Percentiles rank a stretch among this genome's conserved stretches.
Evolutionary conservation across 2,113 vertebrate species (phyloP).

Genomic region (Glaucomys volans): DNA sequence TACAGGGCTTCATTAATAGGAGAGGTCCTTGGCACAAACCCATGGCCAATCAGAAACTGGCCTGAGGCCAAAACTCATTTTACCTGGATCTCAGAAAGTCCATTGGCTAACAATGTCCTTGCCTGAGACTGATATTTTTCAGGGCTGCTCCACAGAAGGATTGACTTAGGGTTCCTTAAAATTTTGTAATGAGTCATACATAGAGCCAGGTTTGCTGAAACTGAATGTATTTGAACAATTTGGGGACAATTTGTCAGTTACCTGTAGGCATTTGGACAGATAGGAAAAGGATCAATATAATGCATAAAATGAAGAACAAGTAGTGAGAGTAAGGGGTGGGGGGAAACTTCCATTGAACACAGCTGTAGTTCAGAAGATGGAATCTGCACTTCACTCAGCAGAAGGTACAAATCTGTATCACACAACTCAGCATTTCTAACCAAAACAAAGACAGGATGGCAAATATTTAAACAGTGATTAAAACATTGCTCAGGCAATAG

Average conservation of each 20-base stretch:
- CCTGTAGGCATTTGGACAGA: conserved; percentile 46
- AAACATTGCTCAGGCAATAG: conserved; percentile 72
- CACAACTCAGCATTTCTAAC: conserved; percentile 74
- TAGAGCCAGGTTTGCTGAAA: conserved; percentile 37
- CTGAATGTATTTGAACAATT: neutral
- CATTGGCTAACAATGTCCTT: neutral
- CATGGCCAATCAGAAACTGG: conserved; percentile 31
- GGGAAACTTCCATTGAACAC: conserved; percentile 32
- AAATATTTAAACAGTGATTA: conserved; percentile 79
- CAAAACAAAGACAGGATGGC: conserved; percentile 76
- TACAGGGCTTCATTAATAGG: conserved; percentile 40
- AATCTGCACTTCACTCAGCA: conserved; percentile 64
- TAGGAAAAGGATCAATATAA: conserved; percentile 45
- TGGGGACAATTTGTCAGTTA: conserved; percentile 29
- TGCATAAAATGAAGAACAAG: conserved; percentile 51
- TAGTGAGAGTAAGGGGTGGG: neutral
- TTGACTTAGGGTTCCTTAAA: conserved; percentile 40
- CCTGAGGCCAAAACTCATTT: conserved; percentile 55
- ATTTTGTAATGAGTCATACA: conserved; percentile 20
- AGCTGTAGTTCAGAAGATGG: conserved; percentile 47
- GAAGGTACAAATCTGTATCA: conserved; percentile 69
- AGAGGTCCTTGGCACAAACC: conserved; percentile 2
- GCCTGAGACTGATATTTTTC: conserved; percentile 45
- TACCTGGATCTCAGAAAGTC: conserved; percentile 28
- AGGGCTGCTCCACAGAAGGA: conserved; percentile 23